These are phyloP conservation scores for Cheilosia urbana DNA, from an alignment of 2,888 invertebrate species.

Conservation along the genomic window DNA sequence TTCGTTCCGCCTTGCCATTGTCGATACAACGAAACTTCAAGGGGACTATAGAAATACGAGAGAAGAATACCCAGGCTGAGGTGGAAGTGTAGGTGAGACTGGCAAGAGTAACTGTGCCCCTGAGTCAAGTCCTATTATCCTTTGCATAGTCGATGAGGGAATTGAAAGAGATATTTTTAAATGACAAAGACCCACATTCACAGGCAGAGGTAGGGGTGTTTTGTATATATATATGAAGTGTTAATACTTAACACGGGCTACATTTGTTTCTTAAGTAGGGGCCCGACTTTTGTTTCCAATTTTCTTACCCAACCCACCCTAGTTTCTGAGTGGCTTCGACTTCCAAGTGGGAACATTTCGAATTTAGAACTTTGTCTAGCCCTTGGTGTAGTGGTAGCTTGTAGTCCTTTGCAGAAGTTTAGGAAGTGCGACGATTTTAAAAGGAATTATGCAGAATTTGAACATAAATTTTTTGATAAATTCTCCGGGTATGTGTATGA, in stretches of 20 bases:
- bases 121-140: conserved; percentile 33
- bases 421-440: background rate
- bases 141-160: conserved; percentile 41
- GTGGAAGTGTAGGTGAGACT: background rate
- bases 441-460: background rate
- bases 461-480: background rate
- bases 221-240: conserved; percentile 23
- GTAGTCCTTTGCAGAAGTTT: background rate
- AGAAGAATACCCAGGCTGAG: conserved; percentile 19
- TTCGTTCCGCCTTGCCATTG: background rate
- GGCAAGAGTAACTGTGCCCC: conserved; percentile 23
- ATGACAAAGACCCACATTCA: conserved; percentile 56
- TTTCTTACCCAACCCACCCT: background rate
- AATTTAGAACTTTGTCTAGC: conserved; percentile 10
- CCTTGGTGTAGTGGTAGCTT: background rate
- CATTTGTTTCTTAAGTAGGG: conserved; percentile 45
- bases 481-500: too few species aligned
- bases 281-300: conserved; percentile 26
- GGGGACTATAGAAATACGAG: conserved; percentile 21
- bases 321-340: background rate
- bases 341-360: background rate
- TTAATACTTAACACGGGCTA: conserved; percentile 52
- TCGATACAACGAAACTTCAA: conserved; percentile 36
- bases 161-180: conserved; percentile 47
- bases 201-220: background rate